Evolutionary conservation across 1,140 invertebrate genomes (phyloP), one percentile per base, ranked within the genome.

Genomic region (Amyelois transitella): DNA sequence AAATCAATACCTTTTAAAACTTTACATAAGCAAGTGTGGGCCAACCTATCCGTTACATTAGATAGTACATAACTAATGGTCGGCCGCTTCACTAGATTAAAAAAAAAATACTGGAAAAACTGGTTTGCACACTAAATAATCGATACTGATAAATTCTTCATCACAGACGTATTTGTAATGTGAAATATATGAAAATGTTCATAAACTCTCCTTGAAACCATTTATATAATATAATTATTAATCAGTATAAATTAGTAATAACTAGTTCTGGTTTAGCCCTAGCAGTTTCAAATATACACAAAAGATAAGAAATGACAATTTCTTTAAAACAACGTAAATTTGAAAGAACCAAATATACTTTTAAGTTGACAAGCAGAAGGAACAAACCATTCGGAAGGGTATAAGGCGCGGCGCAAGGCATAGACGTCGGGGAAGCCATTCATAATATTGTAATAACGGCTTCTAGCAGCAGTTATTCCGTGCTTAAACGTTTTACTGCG

Each of bases 401-500:
- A 60, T 64, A 69, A 69, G 66, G 55, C 32, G 54, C 54, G 54
- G 50, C 64, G 50, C 64, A 61, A 60, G 58, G 70, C 66, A 6
- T 21, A 48, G 45, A 48, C 64, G 69, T 69, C 72, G 70, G 72
- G 80, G 72, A 74, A 80, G 67, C 81, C 78, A 88, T 88, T 85
- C 85, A 88, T 86, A 86, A 88, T 88, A 86, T 88, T 85, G 84
- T 87, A 88, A 88, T 86, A 86, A 86, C 81, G 77, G 84, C 77
- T 80, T 74, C 79, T 69, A 84, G 66, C 76, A 80, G 70, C 85
- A 86, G 81, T 86, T 88, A 88, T 88, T 86, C 74, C 85, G 82
- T 88, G 82, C 85, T 86, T 88, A 88, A 88, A 83, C 85, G 85
- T 86, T 88, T 88, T 86, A 88, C 85, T 88, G 78, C 84, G 82